Base-by-base conservation (phyloP, 1,140 invertebrate species). In the Brachionus rubens region DNA sequence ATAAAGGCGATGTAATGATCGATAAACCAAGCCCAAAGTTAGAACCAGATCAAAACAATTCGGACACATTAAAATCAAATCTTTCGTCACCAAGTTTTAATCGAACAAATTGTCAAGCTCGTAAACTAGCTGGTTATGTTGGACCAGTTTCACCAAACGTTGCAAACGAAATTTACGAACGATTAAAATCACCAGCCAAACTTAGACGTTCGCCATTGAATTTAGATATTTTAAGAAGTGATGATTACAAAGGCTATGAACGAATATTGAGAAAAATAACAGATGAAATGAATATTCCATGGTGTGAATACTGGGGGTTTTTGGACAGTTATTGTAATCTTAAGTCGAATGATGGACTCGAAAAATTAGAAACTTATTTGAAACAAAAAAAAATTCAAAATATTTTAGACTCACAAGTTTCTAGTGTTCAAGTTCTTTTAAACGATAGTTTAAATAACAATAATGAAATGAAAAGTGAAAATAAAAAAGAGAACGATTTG, bases 271-370 rank as follows among this genome's bases (percentile, higher is more conserved):
- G 91, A 78, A 87, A 89, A 76, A 80, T 94, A 77, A 92, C 92
- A 2, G 87, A 89, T 78, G 86, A 91, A 81, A 88, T 89, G 81
- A 87, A 90, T 33, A 86, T 93, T 0, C 85, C 87, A n/a, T 96
- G 92, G 92, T 90, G 89, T 77, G 93, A 96, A 81, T 92, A 92
- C 82, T 96, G 93, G 92, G 88, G 90, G 2, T 95, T 95, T 81
- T 84, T 95, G 5, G 88, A 91, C 79, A 87, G 87, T 4, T 93
- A 91, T 81, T 87, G 90, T 6, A 89, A 96, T 84, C 86, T 95
- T 2, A 82, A 88, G 0, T 88, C 88, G 0, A 79, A 84, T 0
- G 89, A 90, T 76, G 92, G 92, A 2, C 84, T 95, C 1, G 78
- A 82, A 0, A 85, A 89, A 40, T 81, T 96, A 0, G 92, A 96